phyloP scores from a whole-genome alignment of 37 sponge, comb jelly and placozoan genomes.

The Mnemiopsis leidyi region DNA sequence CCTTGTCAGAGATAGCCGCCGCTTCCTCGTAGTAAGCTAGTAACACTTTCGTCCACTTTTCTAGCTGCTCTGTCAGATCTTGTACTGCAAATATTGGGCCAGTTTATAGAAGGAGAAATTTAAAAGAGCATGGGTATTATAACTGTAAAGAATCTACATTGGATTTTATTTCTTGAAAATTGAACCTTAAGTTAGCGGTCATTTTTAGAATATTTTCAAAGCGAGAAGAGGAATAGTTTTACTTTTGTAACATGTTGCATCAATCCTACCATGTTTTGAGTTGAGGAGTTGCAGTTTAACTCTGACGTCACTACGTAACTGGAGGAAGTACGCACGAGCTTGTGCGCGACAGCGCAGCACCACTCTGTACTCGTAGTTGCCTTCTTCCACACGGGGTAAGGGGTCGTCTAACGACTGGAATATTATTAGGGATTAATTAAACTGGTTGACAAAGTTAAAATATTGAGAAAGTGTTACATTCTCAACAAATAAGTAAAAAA shows the following conservation, averaged over 20 bases:
- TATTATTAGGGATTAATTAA: neutral
- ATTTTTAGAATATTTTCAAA: too few relatives aligned
- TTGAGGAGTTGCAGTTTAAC: neutral
- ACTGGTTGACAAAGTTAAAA: neutral
- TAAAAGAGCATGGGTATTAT: too few relatives aligned
- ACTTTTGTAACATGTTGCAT: too few relatives aligned
- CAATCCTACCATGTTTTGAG: constrained; percentile 54
- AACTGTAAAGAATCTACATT: too few relatives aligned
- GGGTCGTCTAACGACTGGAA: constrained; percentile 77
- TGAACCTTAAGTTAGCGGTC: too few relatives aligned
- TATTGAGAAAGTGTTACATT: neutral
- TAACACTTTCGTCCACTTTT: constrained; percentile 79
- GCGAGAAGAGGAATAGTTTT: too few relatives aligned
- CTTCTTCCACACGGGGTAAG: constrained; percentile 77
- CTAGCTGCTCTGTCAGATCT: constrained; percentile 88
- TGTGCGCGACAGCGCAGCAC: constrained; percentile 80
- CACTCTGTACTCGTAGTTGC: constrained; percentile 86
- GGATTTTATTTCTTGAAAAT: too few relatives aligned
- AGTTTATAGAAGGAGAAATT: too few relatives aligned
- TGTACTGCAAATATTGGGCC: too few relatives aligned
- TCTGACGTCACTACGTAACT: constrained; percentile 78
- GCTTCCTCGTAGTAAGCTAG: constrained; percentile 79
- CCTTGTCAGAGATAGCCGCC: constrained; percentile 72
- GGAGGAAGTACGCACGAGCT: constrained; percentile 74
- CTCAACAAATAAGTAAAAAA: too few relatives aligned